These are phyloP conservation scores for Eilema depressum DNA, from an alignment of 2,888 invertebrate genomes.

Conservation along the genomic window DNA sequence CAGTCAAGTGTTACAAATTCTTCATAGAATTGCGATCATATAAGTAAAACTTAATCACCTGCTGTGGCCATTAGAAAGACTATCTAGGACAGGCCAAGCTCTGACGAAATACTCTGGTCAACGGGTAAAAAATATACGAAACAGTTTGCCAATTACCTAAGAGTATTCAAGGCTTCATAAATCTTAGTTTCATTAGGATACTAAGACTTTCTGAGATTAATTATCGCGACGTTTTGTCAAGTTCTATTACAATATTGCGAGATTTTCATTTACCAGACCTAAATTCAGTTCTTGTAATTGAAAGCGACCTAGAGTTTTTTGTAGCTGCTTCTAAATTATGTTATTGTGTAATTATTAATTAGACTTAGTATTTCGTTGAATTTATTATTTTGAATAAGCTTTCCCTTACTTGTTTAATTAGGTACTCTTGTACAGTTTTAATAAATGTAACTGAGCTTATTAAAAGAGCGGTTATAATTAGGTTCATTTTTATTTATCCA, in stretches of 20 bases:
- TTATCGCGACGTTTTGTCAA: constrained; percentile 11
- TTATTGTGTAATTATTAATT: background rate
- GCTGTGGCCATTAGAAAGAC: constrained; percentile 3
- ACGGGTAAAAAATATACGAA: background rate
- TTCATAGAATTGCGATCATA: constrained; percentile 4
- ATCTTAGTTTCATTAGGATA: constrained; percentile 14
- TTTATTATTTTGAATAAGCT: too few species aligned
- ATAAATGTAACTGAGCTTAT: too few species aligned
- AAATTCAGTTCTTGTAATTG: constrained; percentile 20
- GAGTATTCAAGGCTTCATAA: constrained; percentile 36
- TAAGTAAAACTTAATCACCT: background rate
- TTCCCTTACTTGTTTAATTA: background rate
- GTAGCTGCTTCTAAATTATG: background rate
- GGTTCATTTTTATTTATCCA: background rate
- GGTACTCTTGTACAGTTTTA: background rate
- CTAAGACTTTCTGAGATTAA: constrained; percentile 27
- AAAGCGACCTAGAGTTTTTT: constrained; percentile 12
- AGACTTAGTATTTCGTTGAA: background rate
- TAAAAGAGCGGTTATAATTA: background rate
- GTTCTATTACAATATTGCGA: constrained; percentile 30
- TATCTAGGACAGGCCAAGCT: constrained; percentile 16
- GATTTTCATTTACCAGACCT: too few species aligned
- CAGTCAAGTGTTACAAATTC: background rate
- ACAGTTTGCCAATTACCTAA: constrained; percentile 22
- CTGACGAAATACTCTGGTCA: constrained; percentile 17